phyloP scores from a whole-genome alignment of 2,113 vertebrate genomes.

The Ahaetulla prasina region DNA sequence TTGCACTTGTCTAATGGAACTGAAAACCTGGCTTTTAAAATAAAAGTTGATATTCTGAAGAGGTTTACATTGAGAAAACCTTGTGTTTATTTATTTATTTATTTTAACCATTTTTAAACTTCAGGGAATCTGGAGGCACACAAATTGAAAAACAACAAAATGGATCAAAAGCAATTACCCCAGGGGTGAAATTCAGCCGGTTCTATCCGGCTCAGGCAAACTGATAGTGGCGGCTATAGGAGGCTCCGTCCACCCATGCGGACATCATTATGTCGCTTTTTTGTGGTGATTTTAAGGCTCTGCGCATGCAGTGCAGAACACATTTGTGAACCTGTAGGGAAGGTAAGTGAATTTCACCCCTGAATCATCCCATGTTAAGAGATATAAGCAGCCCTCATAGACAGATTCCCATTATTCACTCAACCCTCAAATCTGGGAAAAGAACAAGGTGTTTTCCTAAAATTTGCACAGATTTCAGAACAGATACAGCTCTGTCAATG shows the following conservation, averaged over 20 bases:
- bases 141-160: neutral
- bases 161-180: neutral
- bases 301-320: too few species aligned
- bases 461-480: neutral
- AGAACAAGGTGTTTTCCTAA: neutral
- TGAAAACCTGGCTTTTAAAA: neutral
- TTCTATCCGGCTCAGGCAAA: too few species aligned
- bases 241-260: too few species aligned
- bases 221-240: too few species aligned
- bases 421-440: neutral
- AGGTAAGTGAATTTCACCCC: too few species aligned
- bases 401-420: neutral
- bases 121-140: neutral
- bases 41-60: neutral
- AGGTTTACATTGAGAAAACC: neutral
- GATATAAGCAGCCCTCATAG: neutral
- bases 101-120: neutral
- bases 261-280: too few species aligned
- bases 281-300: too few species aligned
- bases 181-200: too few species aligned
- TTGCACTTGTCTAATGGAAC: neutral
- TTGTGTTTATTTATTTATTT: neutral
- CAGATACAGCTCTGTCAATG: neutral
- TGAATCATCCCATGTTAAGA: neutral
- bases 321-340: too few species aligned